Base-by-base conservation (phyloP, 1,140 invertebrate genomes). In the Andricus grossulariae region DNA sequence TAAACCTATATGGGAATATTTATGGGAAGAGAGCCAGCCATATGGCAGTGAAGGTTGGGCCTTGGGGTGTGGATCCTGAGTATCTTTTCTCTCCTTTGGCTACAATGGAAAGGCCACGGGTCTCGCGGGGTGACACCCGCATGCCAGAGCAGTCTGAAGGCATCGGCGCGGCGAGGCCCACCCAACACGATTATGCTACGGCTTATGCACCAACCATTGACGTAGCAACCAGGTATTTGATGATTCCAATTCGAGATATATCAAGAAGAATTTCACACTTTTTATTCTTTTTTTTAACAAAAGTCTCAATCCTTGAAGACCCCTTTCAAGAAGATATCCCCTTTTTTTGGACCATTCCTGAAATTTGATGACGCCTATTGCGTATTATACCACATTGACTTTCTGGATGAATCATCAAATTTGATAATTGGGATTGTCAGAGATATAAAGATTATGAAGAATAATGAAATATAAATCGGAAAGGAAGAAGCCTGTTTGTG, bases 161-260 rank as follows among this genome's bases (percentile, higher is more conserved):
- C 73, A 82, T 73, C 66, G 71, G 55, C 70, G 18, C 55, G 71
- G 55, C 70, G 18, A 49, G 70, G 80, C 74, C 82, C 82, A 82
- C 78, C 82, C 80, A 77, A 45, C 51, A 19, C 32, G 83, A 76
- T 83, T 83, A 80, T 82, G 66, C 76, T 78, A 80, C 76, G 75
- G 75, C 57, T 66, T 66, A 66, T 66, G 77, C 57, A 60, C 55
- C 52, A 55, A 57, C 60, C 55, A 76, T 50, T 82, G 76, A 32
- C 71, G 73, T 79, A 84, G 76, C 77, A n/a, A 10, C n/a, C n/a
- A n/a, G 52, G 19, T 45, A 45, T 45, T 45, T 45, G 39, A 45
- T 45, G 8, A 45, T 45, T 45, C 10, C 39, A 45, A 11, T 45
- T 45, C 10, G 10, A 45, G 39, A 45, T 45, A 45, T 45, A 45